Conservation (phyloP, 2,113 vertebrate species). For the Campylomormyrus tamandua region DNA sequence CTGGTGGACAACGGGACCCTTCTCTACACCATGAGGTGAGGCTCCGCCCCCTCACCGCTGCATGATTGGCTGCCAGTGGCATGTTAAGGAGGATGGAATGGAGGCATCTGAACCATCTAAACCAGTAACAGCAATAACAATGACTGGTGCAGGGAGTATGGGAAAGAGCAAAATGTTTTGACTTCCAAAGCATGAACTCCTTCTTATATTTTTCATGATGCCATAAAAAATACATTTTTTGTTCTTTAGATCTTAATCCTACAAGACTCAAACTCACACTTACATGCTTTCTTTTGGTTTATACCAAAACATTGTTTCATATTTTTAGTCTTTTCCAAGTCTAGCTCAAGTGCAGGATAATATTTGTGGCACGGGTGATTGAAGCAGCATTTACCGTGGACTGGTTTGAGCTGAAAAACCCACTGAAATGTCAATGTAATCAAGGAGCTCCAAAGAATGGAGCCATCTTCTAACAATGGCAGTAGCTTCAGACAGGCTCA, state of each 20-base stretch:
- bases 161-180: not conserved
- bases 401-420: not conserved
- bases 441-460: not conserved
- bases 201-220: not conserved
- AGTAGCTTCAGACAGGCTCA: not conserved
- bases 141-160: not conserved
- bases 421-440: not conserved
- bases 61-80: not conserved
- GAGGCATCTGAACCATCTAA: not conserved
- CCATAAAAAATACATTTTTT: not conserved
- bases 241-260: not conserved
- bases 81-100: not conserved
- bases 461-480: not conserved
- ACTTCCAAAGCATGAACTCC: not conserved
- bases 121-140: not conserved
- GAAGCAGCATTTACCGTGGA: not conserved
- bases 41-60: not conserved
- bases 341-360: not conserved
- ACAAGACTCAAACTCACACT: not conserved
- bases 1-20: slow-evolving; percentile 70
- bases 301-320: not conserved
- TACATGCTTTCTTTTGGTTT: not conserved
- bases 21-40: slow-evolving; percentile 47
- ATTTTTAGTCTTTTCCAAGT: not conserved
- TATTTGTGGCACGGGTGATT: not conserved